A percentile compares a stretch with the other conserved stretches of the same genome.
phyloP scores from a whole-genome alignment of 2,797 vertebrate genomes.

The Catharus ustulatus region DNA sequence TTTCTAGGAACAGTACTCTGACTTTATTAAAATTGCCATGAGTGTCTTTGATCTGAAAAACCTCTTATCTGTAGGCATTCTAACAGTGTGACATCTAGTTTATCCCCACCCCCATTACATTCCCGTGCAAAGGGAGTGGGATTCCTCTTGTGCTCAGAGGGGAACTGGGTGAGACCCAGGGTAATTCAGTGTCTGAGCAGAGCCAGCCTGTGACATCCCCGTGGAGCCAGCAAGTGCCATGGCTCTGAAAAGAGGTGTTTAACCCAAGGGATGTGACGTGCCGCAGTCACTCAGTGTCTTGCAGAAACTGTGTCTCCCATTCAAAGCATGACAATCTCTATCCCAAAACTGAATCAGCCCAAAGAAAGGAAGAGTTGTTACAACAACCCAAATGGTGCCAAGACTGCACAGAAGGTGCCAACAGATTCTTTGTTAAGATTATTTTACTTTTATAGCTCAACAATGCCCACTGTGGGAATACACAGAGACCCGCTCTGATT shows the following conservation, averaged over 20 bases:
- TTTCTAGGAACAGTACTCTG: neutral
- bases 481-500: neutral
- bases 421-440: neutral
- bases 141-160: neutral
- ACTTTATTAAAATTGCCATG: neutral
- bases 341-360: neutral
- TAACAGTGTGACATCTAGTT: neutral
- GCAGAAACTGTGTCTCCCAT: constrained; percentile 1
- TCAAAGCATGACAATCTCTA: constrained; percentile 7
- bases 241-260: neutral
- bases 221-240: neutral
- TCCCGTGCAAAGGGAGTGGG: neutral
- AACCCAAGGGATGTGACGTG: neutral
- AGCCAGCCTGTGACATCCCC: neutral
- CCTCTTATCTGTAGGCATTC: neutral
- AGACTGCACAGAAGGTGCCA: neutral
- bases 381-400: constrained; percentile 1
- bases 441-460: constrained; percentile 9
- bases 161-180: neutral
- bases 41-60: neutral
- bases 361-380: constrained; percentile 37
- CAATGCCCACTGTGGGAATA: neutral
- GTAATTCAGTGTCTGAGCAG: neutral
- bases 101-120: neutral
- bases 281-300: neutral